phyloP scores from a whole-genome alignment of 2,888 invertebrate genomes.

The Meloe dianella region DNA sequence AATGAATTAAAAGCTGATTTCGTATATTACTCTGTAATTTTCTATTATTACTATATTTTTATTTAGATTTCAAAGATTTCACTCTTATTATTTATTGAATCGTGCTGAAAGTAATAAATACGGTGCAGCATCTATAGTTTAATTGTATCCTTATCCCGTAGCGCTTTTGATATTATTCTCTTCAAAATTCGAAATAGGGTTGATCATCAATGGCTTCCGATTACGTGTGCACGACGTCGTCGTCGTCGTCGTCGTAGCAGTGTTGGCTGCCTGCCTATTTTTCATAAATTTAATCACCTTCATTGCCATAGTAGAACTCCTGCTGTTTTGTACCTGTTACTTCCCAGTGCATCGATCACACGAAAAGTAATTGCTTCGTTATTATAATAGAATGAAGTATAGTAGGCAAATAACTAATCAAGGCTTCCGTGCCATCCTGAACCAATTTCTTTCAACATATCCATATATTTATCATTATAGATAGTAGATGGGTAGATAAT shows the following conservation, averaged over 20 bases:
- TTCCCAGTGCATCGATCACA: constrained; percentile 9
- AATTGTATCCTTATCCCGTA: not conserved
- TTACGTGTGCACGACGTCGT: not conserved
- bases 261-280: not conserved
- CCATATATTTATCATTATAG: not conserved
- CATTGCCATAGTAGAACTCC: not conserved
- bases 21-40: too few species aligned
- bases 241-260: not conserved
- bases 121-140: not conserved
- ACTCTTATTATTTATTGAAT: not conserved
- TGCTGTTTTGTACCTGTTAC: constrained; percentile 11
- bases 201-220: not conserved
- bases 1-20: constrained; percentile 24
- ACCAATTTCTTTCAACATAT: not conserved
- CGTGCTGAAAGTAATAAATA: not conserved
- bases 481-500: constrained; percentile 16
- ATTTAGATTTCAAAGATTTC: too few species aligned
- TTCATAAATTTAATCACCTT: constrained; percentile 12
- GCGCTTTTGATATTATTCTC: not conserved
- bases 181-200: constrained; percentile 1
- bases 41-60: too few species aligned
- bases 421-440: constrained; percentile 11
- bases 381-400: constrained; percentile 10
- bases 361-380: constrained; percentile 6
- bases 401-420: constrained; percentile 8